phyloP scores from a whole-genome alignment of 2,797 vertebrate species.

The Amniataba percoides region DNA sequence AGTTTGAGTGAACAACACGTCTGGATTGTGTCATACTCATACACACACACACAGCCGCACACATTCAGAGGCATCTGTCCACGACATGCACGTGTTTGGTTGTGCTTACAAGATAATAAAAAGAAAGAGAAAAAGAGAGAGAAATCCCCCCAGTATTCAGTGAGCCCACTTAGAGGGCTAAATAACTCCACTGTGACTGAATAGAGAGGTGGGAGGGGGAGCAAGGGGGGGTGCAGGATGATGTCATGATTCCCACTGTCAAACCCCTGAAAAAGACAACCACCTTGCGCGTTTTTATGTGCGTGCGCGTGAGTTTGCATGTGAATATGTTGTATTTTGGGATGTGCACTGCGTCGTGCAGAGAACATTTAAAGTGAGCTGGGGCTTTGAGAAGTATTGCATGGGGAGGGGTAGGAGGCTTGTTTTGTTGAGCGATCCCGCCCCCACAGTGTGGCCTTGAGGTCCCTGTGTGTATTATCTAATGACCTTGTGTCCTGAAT shows the following conservation, averaged over 20 bases:
- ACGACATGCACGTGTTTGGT: conserved; percentile 18
- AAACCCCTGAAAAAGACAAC: conserved; percentile 39
- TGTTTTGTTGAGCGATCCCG: conserved; percentile 57
- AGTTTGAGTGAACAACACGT: conserved; percentile 28
- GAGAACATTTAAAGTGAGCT: conserved; percentile 36
- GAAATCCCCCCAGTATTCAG: conserved; percentile 35
- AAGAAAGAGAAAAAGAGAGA: neutral
- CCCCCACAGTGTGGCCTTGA: conserved; percentile 75
- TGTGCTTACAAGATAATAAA: conserved; percentile 17
- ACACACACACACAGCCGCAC: neutral
- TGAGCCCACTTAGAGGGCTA: conserved; percentile 37
- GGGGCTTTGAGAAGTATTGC: conserved; percentile 43
- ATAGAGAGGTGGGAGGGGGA: conserved; percentile 38
- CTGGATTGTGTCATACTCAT: conserved; percentile 20
- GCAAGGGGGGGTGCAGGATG: conserved; percentile 28
- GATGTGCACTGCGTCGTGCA: conserved; percentile 42
- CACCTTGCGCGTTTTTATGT: conserved; percentile 17
- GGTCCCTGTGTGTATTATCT: conserved; percentile 78
- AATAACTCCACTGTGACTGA: conserved; percentile 55
- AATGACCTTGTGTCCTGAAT: conserved; percentile 82
- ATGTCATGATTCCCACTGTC: conserved; percentile 69
- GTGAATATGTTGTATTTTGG: conserved; percentile 41
- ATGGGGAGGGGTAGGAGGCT: conserved; percentile 42
- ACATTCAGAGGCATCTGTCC: neutral
- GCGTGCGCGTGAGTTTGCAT: conserved; percentile 27